These are phyloP conservation scores for Pteromalus puparum DNA, from an alignment of 1,140 invertebrate genomes.

Conservation along the genomic window DNA sequence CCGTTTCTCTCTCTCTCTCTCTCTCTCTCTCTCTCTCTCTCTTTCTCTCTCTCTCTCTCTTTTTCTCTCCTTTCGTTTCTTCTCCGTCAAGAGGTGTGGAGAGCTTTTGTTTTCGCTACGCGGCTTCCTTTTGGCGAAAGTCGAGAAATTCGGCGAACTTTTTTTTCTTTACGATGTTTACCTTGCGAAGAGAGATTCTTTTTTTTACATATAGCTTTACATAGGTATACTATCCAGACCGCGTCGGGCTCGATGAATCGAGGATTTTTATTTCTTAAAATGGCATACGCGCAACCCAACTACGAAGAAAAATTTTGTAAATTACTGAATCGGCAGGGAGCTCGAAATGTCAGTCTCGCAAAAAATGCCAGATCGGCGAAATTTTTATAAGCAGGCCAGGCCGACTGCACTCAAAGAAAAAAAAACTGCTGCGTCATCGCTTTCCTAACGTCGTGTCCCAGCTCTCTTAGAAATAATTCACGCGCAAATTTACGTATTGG, in stretches of 20 bases:
- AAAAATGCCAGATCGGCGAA: neutral
- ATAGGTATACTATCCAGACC: too few species aligned
- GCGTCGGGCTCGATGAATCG: too few species aligned
- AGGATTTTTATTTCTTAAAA: too few species aligned
- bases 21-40: neutral
- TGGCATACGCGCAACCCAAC: too few species aligned
- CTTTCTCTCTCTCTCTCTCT: neutral
- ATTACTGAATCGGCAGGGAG: neutral
- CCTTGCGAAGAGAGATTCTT: too few species aligned
- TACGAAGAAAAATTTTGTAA: neutral
- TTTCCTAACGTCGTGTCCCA: too few species aligned
- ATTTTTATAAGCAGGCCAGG: neutral
- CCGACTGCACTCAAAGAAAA: neutral
- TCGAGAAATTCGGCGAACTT: neutral
- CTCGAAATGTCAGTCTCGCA: too few species aligned
- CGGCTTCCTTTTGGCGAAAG: neutral
- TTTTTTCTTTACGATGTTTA: neutral
- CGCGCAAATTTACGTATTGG: too few species aligned
- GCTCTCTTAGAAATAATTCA: too few species aligned
- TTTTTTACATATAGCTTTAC: too few species aligned
- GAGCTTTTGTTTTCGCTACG: neutral
- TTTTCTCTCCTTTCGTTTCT: neutral
- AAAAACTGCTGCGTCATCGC: neutral
- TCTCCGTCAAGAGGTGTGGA: neutral
- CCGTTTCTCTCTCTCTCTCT: constrained; percentile 1